Evolutionary conservation across 2,797 vertebrate genomes (phyloP).

Genomic region (Poeciliopsis presidionis): DNA sequence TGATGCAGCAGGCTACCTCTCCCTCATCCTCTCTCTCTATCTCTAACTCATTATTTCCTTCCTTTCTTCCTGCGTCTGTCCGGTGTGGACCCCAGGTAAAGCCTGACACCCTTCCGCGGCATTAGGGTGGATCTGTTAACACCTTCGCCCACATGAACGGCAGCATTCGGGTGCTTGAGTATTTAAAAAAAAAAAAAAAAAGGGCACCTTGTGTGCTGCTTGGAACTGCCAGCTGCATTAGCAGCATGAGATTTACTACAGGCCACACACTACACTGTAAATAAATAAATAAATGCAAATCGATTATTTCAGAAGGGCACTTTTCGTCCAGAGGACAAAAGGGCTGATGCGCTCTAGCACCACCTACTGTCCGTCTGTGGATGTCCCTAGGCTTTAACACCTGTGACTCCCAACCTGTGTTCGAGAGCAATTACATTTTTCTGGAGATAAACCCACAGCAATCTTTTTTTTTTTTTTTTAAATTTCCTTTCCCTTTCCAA

Average conservation of each 20-base stretch:
- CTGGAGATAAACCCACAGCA: conserved; percentile 46
- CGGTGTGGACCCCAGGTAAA: conserved; percentile 38
- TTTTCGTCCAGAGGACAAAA: no score
- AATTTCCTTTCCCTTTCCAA: neutral
- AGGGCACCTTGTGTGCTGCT: no score
- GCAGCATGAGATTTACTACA: no score
- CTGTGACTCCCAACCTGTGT: conserved; percentile 28
- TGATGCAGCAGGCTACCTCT: neutral
- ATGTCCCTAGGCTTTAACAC: conserved; percentile 32
- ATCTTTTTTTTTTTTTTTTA: neutral
- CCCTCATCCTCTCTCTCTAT: conserved; percentile 7
- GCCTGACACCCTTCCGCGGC: conserved; percentile 43
- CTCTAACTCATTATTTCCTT: neutral
- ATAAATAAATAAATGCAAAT: no score
- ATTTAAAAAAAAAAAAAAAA: no score
- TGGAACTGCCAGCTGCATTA: no score
- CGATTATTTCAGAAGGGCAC: no score
- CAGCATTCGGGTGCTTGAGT: no score
- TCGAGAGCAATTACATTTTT: neutral
- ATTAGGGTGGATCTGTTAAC: conserved; percentile 59
- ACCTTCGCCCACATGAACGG: conserved; percentile 45
- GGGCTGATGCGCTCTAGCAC: no score
- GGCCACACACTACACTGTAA: no score
- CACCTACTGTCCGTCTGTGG: no score
- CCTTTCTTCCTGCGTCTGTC: conserved; percentile 11